These are phyloP conservation scores for Microhierax caerulescens DNA, from an alignment of 2,797 vertebrate genomes.

Conservation along the genomic window DNA sequence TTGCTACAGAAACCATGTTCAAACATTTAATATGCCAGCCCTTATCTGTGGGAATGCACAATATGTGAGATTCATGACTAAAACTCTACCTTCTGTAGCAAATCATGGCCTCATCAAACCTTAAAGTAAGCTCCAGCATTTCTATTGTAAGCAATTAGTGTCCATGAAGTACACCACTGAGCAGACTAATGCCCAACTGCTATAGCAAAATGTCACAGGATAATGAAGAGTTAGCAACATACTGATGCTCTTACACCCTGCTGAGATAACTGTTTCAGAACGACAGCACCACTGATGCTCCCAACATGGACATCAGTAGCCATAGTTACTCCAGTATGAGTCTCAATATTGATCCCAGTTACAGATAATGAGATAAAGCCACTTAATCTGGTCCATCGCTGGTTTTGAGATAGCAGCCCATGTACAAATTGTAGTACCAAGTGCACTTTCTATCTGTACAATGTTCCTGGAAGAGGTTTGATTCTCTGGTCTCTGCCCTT, in stretches of 20 bases:
- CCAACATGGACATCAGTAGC: background rate
- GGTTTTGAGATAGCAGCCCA: background rate
- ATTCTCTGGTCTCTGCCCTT: background rate
- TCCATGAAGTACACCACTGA: background rate
- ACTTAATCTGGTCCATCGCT: background rate
- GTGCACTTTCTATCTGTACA: background rate
- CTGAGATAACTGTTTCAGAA: background rate
- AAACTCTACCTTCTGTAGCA: background rate
- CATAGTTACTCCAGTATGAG: background rate
- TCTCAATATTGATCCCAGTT: background rate
- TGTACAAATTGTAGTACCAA: background rate
- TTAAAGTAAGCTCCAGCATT: background rate
- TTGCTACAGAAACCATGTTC: background rate
- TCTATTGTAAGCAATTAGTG: background rate
- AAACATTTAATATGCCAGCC: background rate
- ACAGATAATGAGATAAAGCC: background rate
- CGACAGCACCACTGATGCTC: background rate
- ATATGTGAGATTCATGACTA: background rate
- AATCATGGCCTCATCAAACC: background rate
- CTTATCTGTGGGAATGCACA: background rate
- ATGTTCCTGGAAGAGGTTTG: background rate
- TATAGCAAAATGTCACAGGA: constrained; percentile 15
- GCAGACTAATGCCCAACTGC: background rate
- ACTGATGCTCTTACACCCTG: background rate
- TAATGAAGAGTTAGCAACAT: background rate